phyloP scores from a whole-genome alignment of 2,113 vertebrate genomes.

The Ploceus nigricollis region DNA sequence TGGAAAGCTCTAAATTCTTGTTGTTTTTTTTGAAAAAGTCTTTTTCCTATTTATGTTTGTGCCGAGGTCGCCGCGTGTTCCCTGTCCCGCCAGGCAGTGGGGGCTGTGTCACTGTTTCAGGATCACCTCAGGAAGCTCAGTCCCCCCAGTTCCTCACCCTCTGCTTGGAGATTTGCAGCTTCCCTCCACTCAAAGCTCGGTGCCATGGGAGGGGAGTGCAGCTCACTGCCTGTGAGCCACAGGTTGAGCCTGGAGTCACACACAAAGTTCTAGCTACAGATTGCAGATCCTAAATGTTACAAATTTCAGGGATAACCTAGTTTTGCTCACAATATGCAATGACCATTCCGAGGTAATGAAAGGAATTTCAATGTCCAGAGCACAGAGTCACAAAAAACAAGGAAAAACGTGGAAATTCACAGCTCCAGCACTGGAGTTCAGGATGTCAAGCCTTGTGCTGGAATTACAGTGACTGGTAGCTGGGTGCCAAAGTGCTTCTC shows the following conservation, averaged over 20 bases:
- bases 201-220: constrained; percentile 69
- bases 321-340: constrained; percentile 48
- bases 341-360: constrained; percentile 59
- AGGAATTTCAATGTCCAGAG: constrained; percentile 3
- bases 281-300: constrained; percentile 22
- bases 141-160: constrained; percentile 64
- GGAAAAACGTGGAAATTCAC: neutral
- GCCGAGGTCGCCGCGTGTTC: constrained; percentile 48
- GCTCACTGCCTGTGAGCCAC: neutral
- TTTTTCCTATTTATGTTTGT: constrained; percentile 72
- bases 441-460: neutral
- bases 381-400: neutral
- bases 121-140: constrained; percentile 86
- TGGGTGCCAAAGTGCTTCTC: constrained; percentile 64
- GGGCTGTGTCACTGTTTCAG: constrained; percentile 71
- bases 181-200: constrained; percentile 63
- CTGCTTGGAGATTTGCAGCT: constrained; percentile 56
- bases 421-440: neutral
- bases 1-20: constrained; percentile 77
- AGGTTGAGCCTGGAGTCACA: neutral
- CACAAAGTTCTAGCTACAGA: neutral
- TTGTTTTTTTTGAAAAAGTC: neutral
- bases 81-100: constrained; percentile 53
- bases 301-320: constrained; percentile 70
- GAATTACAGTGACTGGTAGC: neutral